These are phyloP conservation scores for Leucoraja ocellata DNA, from an alignment of 2,797 vertebrate genomes.

Conservation along the genomic window DNA sequence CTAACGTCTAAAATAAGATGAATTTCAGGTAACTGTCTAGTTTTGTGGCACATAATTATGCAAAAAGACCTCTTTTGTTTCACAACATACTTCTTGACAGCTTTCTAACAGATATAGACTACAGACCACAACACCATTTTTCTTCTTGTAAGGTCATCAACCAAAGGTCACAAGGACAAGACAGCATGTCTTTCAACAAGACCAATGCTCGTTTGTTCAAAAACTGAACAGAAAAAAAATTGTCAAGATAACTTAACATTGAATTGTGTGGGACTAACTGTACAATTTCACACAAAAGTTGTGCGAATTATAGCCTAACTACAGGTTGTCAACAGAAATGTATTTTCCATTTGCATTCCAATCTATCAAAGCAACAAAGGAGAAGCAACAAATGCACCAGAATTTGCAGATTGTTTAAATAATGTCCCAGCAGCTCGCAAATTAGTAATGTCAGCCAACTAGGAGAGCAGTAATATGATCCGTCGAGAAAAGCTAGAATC, in stretches of 20 bases:
- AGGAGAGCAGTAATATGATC: background rate
- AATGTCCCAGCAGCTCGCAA: background rate
- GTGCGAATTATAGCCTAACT: constrained; percentile 37
- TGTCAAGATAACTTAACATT: constrained; percentile 39
- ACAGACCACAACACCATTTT: background rate
- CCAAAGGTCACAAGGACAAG: constrained; percentile 40
- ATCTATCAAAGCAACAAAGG: constrained; percentile 3
- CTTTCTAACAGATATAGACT: background rate
- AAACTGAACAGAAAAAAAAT: constrained; percentile 39
- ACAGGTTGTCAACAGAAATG: constrained; percentile 35
- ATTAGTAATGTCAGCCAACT: background rate
- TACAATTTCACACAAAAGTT: background rate
- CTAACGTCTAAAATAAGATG: background rate
- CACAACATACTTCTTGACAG: constrained; percentile 10
- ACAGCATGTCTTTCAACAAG: constrained; percentile 39
- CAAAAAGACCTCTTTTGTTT: background rate
- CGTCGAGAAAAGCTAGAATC: background rate
- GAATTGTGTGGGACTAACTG: constrained; percentile 16
- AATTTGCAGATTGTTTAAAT: background rate
- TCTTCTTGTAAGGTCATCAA: constrained; percentile 38
- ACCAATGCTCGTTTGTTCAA: constrained; percentile 41
- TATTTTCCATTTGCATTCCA: background rate
- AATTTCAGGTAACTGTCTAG: background rate
- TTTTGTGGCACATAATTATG: background rate
- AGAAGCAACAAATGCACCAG: constrained; percentile 7